Evolutionary conservation across 2,888 invertebrate genomes (phyloP).

Genomic region (Zootermopsis nevadensis): DNA sequence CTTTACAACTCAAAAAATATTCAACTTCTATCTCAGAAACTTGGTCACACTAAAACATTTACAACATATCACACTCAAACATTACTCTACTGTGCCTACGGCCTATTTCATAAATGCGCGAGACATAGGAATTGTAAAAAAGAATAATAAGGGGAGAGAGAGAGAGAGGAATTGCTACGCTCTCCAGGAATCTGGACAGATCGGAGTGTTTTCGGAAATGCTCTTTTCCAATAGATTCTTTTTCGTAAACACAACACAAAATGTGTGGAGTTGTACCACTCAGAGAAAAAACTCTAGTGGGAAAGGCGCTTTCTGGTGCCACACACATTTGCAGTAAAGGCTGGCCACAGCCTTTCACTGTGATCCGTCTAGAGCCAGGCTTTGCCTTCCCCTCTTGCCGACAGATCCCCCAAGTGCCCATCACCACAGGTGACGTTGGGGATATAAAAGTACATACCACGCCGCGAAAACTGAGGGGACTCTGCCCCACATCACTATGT

Average conservation of each 20-base stretch:
- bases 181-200: slow-evolving; percentile 55
- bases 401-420: neutral
- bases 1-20: slow-evolving; percentile 4
- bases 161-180: slow-evolving; percentile 40
- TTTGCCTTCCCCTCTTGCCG: slow-evolving; percentile 44
- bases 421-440: slow-evolving; percentile 1
- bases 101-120: slow-evolving; percentile 27
- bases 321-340: slow-evolving; percentile 56
- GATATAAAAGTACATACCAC: slow-evolving; percentile 33
- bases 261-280: slow-evolving; percentile 63
- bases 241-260: slow-evolving; percentile 91
- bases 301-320: slow-evolving; percentile 54
- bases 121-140: neutral
- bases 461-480: neutral
- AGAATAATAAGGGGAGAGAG: too few relatives aligned
- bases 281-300: slow-evolving; percentile 54
- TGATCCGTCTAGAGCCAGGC: slow-evolving; percentile 48
- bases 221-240: slow-evolving; percentile 85
- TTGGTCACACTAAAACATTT: slow-evolving; percentile 11
- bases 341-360: slow-evolving; percentile 42
- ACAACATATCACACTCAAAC: slow-evolving; percentile 23
- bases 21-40: slow-evolving; percentile 31
- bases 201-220: slow-evolving; percentile 91
- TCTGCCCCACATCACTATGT: neutral
- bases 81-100: slow-evolving; percentile 5